Evolutionary conservation across 1,140 invertebrate genomes (phyloP).

Genomic region (Trachymyrmex cornetzi): DNA sequence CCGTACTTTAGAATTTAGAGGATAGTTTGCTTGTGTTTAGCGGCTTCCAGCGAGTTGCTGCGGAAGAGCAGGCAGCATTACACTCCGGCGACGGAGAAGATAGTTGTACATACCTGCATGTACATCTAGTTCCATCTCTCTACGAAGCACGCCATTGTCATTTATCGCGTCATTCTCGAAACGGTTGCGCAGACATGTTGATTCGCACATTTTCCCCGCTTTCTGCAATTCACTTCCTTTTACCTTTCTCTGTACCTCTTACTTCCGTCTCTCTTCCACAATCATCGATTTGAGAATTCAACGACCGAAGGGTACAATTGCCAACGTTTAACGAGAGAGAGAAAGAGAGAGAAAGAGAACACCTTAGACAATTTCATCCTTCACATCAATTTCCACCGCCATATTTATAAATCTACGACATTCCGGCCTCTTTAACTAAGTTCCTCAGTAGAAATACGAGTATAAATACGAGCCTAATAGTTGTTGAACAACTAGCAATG

Average conservation of each 20-base stretch:
- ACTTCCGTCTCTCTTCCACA: no score
- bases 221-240: slow-evolving; percentile 30
- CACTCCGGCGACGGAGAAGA: slow-evolving; percentile 42
- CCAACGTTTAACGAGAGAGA: neutral
- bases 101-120: slow-evolving; percentile 52
- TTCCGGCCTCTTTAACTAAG: neutral
- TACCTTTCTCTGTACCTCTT: neutral
- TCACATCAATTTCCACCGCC: neutral
- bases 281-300: neutral
- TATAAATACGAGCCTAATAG: slow-evolving; percentile 22
- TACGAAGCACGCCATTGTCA: slow-evolving; percentile 44
- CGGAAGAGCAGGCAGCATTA: slow-evolving; percentile 51
- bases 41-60: slow-evolving; percentile 54
- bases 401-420: neutral
- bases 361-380: neutral
- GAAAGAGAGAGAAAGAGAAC: neutral
- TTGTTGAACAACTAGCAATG: slow-evolving; percentile 37
- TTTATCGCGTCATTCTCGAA: slow-evolving; percentile 57
- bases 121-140: slow-evolving; percentile 49
- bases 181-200: slow-evolving; percentile 53
- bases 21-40: slow-evolving; percentile 64
- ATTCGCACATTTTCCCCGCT: slow-evolving; percentile 57
- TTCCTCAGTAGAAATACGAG: neutral
- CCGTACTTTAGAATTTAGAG: slow-evolving; percentile 50
- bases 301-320: slow-evolving; percentile 13